These are phyloP conservation scores for Helobdella robusta DNA, from an alignment of 2,888 invertebrate species.

Conservation along the genomic window DNA sequence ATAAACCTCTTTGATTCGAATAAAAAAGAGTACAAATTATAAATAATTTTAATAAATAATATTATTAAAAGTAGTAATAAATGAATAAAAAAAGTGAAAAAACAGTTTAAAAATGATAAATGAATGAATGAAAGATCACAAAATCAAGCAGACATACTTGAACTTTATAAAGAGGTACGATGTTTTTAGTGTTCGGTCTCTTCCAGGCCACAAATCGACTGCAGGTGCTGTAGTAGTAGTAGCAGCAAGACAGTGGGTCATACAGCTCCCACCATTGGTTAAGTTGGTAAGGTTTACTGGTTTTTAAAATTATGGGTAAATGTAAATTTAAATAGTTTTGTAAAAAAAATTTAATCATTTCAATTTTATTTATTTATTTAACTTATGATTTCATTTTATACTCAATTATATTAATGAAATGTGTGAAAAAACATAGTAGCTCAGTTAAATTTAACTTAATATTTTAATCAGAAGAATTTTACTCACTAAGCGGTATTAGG, in stretches of 20 bases:
- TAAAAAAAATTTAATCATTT: background rate
- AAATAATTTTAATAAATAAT: too few relatives aligned
- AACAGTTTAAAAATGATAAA: too few relatives aligned
- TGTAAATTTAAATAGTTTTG: slow-evolving; percentile 1
- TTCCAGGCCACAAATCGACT: slow-evolving; percentile 7
- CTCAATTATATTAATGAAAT: background rate
- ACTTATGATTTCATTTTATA: background rate
- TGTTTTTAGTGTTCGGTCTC: background rate
- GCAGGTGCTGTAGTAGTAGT: slow-evolving; percentile 6
- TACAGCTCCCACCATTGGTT: slow-evolving; percentile 13
- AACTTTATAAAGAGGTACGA: slow-evolving; percentile 11
- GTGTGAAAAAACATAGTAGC: slow-evolving; percentile 13
- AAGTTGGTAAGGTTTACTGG: slow-evolving; percentile 4
- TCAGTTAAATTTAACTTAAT: background rate
- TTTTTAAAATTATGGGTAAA: too few relatives aligned
- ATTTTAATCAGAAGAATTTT: background rate
- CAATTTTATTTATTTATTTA: too few relatives aligned
- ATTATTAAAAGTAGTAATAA: too few relatives aligned
- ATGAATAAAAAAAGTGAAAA: too few relatives aligned
- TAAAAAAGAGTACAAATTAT: too few relatives aligned
- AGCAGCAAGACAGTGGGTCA: slow-evolving; percentile 5
- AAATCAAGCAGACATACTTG: too few relatives aligned
- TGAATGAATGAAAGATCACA: too few relatives aligned
- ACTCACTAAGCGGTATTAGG: slow-evolving; percentile 4
- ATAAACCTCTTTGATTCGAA: too few relatives aligned